Percentiles rank a stretch among this genome's conserved stretches.
These are phyloP conservation scores for Tachina grossa DNA, from an alignment of 2,888 invertebrate genomes.

Conservation along the genomic window DNA sequence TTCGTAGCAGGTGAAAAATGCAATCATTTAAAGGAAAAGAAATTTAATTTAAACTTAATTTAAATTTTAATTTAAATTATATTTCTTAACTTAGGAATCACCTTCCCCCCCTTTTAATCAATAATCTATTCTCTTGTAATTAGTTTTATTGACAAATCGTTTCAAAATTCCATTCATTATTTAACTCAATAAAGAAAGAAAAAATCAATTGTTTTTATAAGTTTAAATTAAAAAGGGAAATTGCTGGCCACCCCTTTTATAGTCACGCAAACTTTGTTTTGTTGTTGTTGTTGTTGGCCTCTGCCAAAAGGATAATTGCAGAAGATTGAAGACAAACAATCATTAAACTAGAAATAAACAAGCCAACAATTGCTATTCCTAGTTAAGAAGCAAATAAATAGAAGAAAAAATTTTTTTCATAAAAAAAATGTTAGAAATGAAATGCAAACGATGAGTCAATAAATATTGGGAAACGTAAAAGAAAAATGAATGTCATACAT, in stretches of 20 bases:
- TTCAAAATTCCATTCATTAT: neutral
- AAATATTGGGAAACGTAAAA: neutral
- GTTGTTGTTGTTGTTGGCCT: neutral
- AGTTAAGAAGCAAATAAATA: neutral
- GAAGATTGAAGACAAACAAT: conserved; percentile 11
- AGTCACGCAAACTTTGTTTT: conserved; percentile 18
- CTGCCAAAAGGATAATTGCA: conserved; percentile 21
- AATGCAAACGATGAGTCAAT: neutral
- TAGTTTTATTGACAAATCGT: conserved; percentile 20
- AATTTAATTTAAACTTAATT: neutral
- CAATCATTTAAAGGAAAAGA: neutral
- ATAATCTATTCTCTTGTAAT: neutral
- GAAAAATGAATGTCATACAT: neutral
- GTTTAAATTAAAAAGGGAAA: conserved; percentile 12
- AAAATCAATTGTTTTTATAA: conserved; percentile 27
- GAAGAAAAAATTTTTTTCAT: neutral
- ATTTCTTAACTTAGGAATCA: too few relatives aligned
- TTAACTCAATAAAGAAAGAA: neutral
- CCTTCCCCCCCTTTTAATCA: neutral
- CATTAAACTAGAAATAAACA: conserved; percentile 3
- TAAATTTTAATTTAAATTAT: neutral
- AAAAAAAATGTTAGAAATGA: neutral
- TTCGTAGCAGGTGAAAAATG: neutral
- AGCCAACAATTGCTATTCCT: neutral
- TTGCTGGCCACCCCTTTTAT: neutral